Percentiles rank a stretch among this genome's conserved stretches.
These are phyloP conservation scores for Hetaerina americana DNA, from an alignment of 1,140 invertebrate species.

Conservation along the genomic window DNA sequence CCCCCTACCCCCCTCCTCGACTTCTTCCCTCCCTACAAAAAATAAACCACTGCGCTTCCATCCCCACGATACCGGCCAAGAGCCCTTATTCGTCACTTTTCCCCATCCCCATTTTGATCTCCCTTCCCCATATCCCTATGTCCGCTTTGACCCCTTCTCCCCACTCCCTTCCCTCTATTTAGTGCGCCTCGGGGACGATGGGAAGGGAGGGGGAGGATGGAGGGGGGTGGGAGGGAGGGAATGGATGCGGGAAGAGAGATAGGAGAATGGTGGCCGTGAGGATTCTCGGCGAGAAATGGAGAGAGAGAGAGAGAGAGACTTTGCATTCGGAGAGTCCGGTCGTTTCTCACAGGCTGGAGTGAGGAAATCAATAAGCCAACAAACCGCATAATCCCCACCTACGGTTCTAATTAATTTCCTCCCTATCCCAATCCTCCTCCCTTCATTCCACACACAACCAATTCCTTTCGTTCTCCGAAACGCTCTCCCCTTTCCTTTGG, in stretches of 20 bases:
- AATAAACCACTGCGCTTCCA: no score
- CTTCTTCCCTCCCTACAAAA: no score
- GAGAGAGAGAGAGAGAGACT: neutral
- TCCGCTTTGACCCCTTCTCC: no score
- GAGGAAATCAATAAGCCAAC: neutral
- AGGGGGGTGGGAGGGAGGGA: neutral
- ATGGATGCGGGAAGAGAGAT: neutral
- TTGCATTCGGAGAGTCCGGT: neutral
- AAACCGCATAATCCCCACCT: neutral
- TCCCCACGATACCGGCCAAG: no score
- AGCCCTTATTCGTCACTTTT: no score
- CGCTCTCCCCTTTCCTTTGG: no score
- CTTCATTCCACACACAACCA: no score
- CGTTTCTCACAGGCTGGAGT: neutral
- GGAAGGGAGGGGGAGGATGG: neutral
- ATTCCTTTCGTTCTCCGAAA: no score
- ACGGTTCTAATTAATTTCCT: neutral
- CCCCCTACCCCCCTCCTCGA: no score
- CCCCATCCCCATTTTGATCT: no score
- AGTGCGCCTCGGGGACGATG: neutral
- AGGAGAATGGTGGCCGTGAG: neutral
- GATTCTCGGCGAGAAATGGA: neutral
- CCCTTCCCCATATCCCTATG: no score
- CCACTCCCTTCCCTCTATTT: neutral
- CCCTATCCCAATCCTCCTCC: no score